These are phyloP conservation scores for Oscheius myriophilus DNA, from an alignment of 2,888 invertebrate genomes.

Conservation along the genomic window DNA sequence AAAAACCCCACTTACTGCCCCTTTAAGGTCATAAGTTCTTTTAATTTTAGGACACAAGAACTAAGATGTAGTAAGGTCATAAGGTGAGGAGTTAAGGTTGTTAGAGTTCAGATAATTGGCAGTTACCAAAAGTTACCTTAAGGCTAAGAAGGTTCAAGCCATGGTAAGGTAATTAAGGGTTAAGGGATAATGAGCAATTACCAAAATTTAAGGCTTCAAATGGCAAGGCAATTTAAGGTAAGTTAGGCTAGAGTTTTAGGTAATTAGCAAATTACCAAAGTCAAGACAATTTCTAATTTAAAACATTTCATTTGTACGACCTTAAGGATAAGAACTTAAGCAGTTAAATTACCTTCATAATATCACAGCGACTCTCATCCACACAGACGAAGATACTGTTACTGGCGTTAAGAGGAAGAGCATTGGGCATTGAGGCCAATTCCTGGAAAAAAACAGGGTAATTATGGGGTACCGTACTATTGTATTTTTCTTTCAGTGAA, in stretches of 20 bases:
- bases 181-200: too few relatives aligned
- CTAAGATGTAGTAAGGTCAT: too few relatives aligned
- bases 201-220: not conserved
- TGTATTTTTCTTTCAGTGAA: too few relatives aligned
- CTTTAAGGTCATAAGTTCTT: too few relatives aligned
- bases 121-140: too few relatives aligned
- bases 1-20: too few relatives aligned
- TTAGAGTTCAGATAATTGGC: too few relatives aligned
- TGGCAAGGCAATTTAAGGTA: constrained; percentile 5
- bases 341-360: constrained; percentile 53
- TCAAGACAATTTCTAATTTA: not conserved
- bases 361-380: constrained; percentile 68
- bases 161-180: too few relatives aligned
- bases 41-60: too few relatives aligned
- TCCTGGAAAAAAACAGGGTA: constrained; percentile 48
- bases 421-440: constrained; percentile 67
- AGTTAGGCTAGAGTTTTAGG: not conserved
- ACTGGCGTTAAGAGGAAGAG: constrained; percentile 62
- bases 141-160: too few relatives aligned
- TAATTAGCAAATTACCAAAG: not conserved
- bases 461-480: not conserved
- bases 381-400: constrained; percentile 70
- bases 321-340: not conserved
- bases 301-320: not conserved
- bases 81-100: too few relatives aligned